A percentile compares a stretch with the other conserved stretches of the same genome.
Evolutionary conservation across 2,888 invertebrate genomes (phyloP).

Genomic region (Drosophila rellima): DNA sequence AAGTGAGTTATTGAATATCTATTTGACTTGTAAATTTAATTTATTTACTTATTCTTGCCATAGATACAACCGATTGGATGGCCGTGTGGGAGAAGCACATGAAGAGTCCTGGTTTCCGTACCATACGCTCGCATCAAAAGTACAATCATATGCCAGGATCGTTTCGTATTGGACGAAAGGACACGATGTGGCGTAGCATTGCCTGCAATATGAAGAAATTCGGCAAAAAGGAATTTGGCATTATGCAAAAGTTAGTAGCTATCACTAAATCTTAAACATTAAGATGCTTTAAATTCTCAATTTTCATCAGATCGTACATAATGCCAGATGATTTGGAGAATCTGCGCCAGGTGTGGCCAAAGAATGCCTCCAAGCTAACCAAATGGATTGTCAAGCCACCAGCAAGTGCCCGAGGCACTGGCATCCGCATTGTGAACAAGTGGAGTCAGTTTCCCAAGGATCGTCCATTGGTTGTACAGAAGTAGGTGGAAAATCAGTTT

Average conservation of each 20-base stretch:
- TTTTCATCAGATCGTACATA: slow-evolving; percentile 91
- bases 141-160: slow-evolving; percentile 99
- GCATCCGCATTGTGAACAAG: slow-evolving; percentile 97
- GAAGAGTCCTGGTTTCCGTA: slow-evolving; percentile 95
- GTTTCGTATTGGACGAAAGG: slow-evolving; percentile 98
- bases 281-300: not conserved
- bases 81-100: slow-evolving; percentile 99
- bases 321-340: slow-evolving; percentile 94
- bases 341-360: slow-evolving; percentile 95
- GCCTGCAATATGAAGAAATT: slow-evolving; percentile 87
- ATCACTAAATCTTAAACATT: not conserved
- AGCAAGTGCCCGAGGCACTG: slow-evolving; percentile 98
- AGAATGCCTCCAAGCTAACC: slow-evolving; percentile 90
- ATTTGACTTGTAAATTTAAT: too few relatives aligned
- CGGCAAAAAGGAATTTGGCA: slow-evolving; percentile 91
- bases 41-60: not conserved
- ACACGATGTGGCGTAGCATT: slow-evolving; percentile 95
- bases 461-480: slow-evolving; percentile 95
- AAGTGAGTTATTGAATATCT: slow-evolving; percentile 89
- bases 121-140: slow-evolving; percentile 95
- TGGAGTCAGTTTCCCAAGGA: slow-evolving; percentile 98
- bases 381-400: slow-evolving; percentile 99
- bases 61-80: slow-evolving; percentile 95
- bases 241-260: slow-evolving; percentile 90
- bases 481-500: slow-evolving; percentile 77